Evolutionary conservation across 2,888 invertebrate species (phyloP), one percentile per base, ranked within the genome.

Genomic region (Hypolimnas misippus): DNA sequence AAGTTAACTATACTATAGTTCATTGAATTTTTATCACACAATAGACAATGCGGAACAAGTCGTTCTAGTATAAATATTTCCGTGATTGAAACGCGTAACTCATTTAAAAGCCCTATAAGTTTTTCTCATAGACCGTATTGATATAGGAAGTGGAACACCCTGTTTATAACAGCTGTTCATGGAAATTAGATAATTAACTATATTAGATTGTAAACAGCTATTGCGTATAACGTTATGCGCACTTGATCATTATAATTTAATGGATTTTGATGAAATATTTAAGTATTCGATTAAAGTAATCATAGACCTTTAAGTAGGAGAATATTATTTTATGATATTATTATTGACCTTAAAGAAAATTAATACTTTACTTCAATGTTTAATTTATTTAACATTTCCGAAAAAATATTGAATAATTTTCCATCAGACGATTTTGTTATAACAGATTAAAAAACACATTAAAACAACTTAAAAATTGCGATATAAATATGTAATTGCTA

Each of bases 21-120:
- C 17, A 16, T 42, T 17, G 16, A 5, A 8, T 42, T 42, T 25
- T 49, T 49, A 29, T 29, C 14, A 12, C 29, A 49, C 44, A 49
- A 49, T n/a, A 6, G 29, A 49, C 29, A 16, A 58, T 16, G 16
- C 21, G 12, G 33, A 42, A 42, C 3, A 17, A 42, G 10, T 10
- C 19, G 44, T 3, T 17, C 44, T 10, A 12, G 44, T 21, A 46
- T 46, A 52, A 52, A 52, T 44, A 52, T 35, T 44, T 52, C 58
- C 58, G 52, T 38, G 40, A 17, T 42, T 31, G 42, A 12, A 33
- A 58, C 40, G 42, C 31, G 21, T 19, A 21, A 12, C 0, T 44
- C 12, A 33, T 14, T 21, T n/a, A 21, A 52, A 52, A 19, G 14
- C n/a, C n/a, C n/a, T 33, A 44, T 1, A 31, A 10, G 49, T 19